A percentile compares a stretch with the other conserved stretches of the same genome.
These are phyloP conservation scores for Sepiola atlantica DNA, from an alignment of 2,888 invertebrate species.

Conservation along the genomic window DNA sequence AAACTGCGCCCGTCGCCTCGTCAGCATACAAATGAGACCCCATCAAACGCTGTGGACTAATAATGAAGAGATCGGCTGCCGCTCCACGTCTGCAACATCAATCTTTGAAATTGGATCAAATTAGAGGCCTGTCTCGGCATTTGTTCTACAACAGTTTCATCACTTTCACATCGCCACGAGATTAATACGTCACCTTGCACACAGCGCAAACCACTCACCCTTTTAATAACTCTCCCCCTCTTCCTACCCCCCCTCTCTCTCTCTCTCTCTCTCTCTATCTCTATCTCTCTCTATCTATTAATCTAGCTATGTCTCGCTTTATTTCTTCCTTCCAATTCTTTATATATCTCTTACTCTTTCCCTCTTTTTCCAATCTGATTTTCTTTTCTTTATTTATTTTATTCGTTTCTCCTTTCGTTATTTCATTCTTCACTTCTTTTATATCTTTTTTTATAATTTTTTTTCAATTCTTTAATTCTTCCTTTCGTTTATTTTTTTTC, in stretches of 20 bases:
- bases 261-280: neutral
- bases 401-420: neutral
- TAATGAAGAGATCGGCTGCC: conserved; percentile 9
- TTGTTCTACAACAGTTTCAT: conserved; percentile 9
- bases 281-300: neutral
- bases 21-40: conserved; percentile 9
- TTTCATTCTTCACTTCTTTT: neutral
- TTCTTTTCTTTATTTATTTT: neutral
- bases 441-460: no score
- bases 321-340: neutral
- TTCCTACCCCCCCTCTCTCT: neutral
- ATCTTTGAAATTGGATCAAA: conserved; percentile 22
- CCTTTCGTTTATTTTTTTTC: no score
- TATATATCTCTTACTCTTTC: neutral
- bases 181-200: neutral
- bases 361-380: neutral
- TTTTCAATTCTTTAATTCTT: no score
- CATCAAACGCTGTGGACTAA: neutral
- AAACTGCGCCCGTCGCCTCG: neutral
- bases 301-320: neutral
- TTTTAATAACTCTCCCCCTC: no score
- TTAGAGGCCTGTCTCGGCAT: neutral
- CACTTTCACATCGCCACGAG: conserved; percentile 8
- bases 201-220: neutral
- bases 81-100: neutral